A percentile compares a stretch with the other conserved stretches of the same genome.
These are phyloP conservation scores for Ectropis grisescens DNA, from an alignment of 1,140 invertebrate species.

Conservation along the genomic window DNA sequence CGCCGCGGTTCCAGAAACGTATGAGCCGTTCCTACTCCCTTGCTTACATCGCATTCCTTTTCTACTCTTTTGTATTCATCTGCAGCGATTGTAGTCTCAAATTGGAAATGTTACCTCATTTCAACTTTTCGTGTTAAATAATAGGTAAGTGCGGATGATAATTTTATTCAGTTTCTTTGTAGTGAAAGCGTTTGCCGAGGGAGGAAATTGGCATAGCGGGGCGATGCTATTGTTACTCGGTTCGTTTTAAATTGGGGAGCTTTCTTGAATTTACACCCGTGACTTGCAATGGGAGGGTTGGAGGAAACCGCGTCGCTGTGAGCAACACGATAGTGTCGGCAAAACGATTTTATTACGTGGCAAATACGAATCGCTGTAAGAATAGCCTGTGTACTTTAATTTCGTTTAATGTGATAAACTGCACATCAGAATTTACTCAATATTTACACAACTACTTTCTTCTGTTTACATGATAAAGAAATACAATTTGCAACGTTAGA, in stretches of 20 bases:
- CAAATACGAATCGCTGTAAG: no score
- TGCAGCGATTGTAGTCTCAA: no score
- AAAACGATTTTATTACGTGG: conserved; percentile 14
- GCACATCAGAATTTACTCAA: no score
- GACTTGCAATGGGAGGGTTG: conserved; percentile 42
- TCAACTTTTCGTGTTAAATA: no score
- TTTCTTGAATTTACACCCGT: conserved; percentile 67
- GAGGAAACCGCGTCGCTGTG: conserved; percentile 19
- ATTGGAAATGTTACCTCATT: no score
- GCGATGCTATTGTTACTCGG: conserved; percentile 58
- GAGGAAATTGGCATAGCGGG: conserved; percentile 61
- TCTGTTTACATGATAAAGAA: no score
- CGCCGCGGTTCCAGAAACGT: conserved; percentile 10
- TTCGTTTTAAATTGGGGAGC: conserved; percentile 63
- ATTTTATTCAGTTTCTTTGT: conserved; percentile 43
- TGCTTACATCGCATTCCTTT: conserved; percentile 10
- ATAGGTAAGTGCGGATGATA: conserved; percentile 20
- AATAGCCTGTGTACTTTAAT: no score
- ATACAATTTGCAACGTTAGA: no score
- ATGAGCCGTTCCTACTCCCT: conserved; percentile 13
- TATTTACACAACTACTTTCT: no score
- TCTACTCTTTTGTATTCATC: conserved; percentile 1
- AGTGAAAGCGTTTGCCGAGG: conserved; percentile 33
- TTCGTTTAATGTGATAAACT: no score
- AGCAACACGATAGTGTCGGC: conserved; percentile 23